Percentiles rank a stretch among this genome's conserved stretches.
Evolutionary conservation across 2,888 invertebrate species (phyloP).

Genomic region (Chymomyza caudatula): DNA sequence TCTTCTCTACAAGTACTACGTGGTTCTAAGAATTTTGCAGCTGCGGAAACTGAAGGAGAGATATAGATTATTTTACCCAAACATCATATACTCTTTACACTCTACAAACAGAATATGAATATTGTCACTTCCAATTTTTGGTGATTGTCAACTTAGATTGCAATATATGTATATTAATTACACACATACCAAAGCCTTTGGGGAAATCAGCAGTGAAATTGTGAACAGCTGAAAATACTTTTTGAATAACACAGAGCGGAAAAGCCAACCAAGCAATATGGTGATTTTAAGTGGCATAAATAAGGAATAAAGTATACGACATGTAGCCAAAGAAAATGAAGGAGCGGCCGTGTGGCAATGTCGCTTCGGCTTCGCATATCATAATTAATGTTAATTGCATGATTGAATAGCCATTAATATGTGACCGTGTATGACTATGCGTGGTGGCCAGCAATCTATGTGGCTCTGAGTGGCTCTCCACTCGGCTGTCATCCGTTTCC

Average conservation of each 20-base stretch:
- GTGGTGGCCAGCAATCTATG: background rate
- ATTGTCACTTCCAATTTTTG: background rate
- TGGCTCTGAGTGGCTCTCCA: background rate
- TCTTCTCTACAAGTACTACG: too few relatives aligned
- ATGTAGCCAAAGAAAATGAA: conserved; percentile 13
- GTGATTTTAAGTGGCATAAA: conserved; percentile 12
- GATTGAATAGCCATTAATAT: conserved; percentile 49
- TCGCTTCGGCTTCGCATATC: conserved; percentile 29
- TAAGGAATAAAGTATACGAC: conserved; percentile 23
- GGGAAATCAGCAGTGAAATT: conserved; percentile 38
- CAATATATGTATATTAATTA: conserved; percentile 35
- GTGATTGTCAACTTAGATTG: background rate
- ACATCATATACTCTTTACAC: too few relatives aligned
- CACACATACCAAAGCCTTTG: conserved; percentile 22
- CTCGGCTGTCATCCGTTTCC: background rate
- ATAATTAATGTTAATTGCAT: conserved; percentile 68
- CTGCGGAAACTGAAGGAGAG: too few relatives aligned
- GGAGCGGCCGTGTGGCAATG: conserved; percentile 13
- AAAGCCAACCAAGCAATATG: background rate
- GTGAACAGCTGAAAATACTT: background rate
- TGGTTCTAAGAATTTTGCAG: too few relatives aligned
- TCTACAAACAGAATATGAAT: background rate
- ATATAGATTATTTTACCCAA: too few relatives aligned
- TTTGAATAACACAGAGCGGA: background rate
- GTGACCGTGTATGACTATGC: conserved; percentile 15